Conservation (phyloP, 2,797 vertebrate genomes). For the Iguana delicatissima region DNA sequence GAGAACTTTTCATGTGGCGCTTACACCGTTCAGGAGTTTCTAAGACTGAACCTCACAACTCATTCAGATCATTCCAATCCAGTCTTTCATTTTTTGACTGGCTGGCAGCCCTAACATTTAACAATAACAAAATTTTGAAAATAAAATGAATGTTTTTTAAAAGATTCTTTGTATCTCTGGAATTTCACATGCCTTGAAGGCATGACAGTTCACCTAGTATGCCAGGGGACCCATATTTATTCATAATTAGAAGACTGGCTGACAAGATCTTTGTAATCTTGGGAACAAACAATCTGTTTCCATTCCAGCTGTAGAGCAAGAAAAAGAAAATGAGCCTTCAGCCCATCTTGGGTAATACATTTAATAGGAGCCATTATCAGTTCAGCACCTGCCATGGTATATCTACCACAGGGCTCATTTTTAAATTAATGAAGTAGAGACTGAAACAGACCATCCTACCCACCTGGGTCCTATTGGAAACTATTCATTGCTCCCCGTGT, state of each 20-base stretch:
- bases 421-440: not conserved
- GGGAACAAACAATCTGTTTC: conserved; percentile 23
- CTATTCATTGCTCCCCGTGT: not conserved
- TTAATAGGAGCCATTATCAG: not conserved
- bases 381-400: not conserved
- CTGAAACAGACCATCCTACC: not conserved
- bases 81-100: not conserved
- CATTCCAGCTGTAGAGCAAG: not conserved
- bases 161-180: not conserved
- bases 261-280: conserved; percentile 22
- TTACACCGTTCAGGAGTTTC: not conserved
- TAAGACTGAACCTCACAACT: not conserved
- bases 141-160: not conserved
- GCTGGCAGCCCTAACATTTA: not conserved
- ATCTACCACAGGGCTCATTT: not conserved
- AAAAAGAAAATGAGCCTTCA: not conserved
- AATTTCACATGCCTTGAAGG: not conserved
- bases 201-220: conserved; percentile 1
- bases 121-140: not conserved
- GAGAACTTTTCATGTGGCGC: not conserved
- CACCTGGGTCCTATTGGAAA: not conserved
- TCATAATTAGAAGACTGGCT: conserved; percentile 19
- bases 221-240: conserved; percentile 8
- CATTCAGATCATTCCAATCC: not conserved
- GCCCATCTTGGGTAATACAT: not conserved